phyloP scores from a whole-genome alignment of 2,113 vertebrate species.

The Mixornis gularis region DNA sequence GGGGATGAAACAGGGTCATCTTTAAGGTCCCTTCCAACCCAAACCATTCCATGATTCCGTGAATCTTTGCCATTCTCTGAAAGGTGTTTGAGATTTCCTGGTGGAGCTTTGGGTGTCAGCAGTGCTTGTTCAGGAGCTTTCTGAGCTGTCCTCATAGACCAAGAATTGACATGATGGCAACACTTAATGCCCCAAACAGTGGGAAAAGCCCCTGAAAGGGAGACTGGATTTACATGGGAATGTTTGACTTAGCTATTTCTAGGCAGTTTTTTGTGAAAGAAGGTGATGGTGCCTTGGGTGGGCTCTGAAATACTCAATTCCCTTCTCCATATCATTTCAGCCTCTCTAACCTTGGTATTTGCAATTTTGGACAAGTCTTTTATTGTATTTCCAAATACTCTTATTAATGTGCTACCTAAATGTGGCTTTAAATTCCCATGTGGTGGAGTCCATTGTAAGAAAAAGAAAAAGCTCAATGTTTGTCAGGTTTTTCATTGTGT shows the following conservation, averaged over 20 bases:
- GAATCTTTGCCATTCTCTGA: neutral
- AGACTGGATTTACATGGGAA: neutral
- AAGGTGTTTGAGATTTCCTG: neutral
- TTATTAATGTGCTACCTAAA: fast-evolving
- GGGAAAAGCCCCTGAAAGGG: neutral
- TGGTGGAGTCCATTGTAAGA: neutral
- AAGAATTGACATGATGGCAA: fast-evolving
- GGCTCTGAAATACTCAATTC: neutral
- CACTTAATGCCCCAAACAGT: fast-evolving
- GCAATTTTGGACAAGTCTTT: neutral
- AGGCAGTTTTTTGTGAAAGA: neutral
- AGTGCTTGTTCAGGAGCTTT: neutral
- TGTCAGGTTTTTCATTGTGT: neutral
- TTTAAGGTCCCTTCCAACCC: neutral
- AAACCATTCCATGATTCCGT: neutral
- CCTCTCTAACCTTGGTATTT: neutral
- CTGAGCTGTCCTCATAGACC: fast-evolving
- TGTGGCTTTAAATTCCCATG: neutral
- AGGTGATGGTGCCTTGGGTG: fast-evolving
- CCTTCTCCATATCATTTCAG: neutral
- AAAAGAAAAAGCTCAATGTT: neutral
- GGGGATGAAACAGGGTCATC: fast-evolving
- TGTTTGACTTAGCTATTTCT: fast-evolving
- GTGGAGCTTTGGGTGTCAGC: neutral
- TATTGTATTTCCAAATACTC: fast-evolving